Conservation (phyloP, 2,797 vertebrate species). For the Bucorvus abyssinicus region DNA sequence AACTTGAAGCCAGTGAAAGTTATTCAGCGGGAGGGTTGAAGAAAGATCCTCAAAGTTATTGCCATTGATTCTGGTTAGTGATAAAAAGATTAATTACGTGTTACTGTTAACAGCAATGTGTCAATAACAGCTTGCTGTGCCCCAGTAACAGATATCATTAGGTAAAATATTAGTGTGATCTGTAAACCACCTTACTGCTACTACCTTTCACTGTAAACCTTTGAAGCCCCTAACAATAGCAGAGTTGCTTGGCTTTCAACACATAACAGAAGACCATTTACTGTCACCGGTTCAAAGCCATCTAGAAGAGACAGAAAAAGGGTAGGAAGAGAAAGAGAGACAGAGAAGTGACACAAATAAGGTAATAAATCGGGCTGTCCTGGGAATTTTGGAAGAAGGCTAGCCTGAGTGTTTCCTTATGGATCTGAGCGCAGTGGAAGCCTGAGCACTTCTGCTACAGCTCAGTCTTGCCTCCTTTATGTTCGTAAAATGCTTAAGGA, state of each 20-base stretch:
- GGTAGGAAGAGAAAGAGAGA: not conserved
- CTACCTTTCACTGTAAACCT: constrained; percentile 12
- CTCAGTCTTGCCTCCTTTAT: not conserved
- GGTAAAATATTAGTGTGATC: not conserved
- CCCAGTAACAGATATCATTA: not conserved
- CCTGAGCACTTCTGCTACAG: not conserved
- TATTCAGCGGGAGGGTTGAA: not conserved
- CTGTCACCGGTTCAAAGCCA: not conserved
- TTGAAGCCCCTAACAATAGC: constrained; percentile 3
- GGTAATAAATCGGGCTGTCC: not conserved
- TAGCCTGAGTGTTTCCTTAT: not conserved
- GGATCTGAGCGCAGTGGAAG: not conserved
- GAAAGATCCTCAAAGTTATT: not conserved
- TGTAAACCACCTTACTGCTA: not conserved
- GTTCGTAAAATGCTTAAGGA: not conserved
- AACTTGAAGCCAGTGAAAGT: not conserved
- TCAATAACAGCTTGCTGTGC: not conserved
- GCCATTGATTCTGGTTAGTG: not conserved
- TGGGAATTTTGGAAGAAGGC: not conserved
- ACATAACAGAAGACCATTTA: not conserved
- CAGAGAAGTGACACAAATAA: not conserved
- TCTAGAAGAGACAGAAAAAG: not conserved
- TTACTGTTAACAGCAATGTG: not conserved
- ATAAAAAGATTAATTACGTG: not conserved
- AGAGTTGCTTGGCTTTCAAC: not conserved